Conservation (phyloP, 2,113 vertebrate species). For the Lamprologus tigripictilis region DNA sequence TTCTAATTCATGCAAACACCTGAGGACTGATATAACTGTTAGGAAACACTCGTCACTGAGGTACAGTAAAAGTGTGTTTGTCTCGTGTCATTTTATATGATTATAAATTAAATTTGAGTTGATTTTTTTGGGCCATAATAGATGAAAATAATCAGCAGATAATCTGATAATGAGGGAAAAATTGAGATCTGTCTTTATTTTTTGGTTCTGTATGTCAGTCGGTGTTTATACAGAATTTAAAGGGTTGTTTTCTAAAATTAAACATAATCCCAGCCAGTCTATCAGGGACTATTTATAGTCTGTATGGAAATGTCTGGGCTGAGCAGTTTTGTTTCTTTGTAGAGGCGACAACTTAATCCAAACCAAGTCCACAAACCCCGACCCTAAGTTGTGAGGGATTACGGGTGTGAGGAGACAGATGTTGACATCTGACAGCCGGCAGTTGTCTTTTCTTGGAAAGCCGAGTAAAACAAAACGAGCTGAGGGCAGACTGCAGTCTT, state of each 20-base stretch:
- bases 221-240: not conserved
- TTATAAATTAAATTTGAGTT: rapidly evolving
- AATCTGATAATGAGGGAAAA: too few relatives aligned
- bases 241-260: not conserved
- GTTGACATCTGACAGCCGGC: not conserved
- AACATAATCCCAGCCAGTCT: not conserved
- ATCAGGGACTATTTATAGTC: not conserved
- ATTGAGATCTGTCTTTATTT: not conserved
- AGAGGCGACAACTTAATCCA: not conserved
- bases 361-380: not conserved
- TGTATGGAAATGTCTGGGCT: rapidly evolving
- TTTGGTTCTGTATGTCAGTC: not conserved
- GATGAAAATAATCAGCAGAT: not conserved
- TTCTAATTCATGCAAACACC: not conserved
- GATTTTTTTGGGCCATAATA: not conserved
- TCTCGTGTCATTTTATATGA: rapidly evolving
- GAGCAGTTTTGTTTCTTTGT: not conserved
- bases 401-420: not conserved
- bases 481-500: not conserved
- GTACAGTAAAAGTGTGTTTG: not conserved
- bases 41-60: not conserved
- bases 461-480: not conserved
- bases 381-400: not conserved
- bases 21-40: not conserved
- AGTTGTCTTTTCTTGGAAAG: not conserved